Conservation (phyloP, 2,797 vertebrate species). For the Arremon brunneinucha region DNA sequence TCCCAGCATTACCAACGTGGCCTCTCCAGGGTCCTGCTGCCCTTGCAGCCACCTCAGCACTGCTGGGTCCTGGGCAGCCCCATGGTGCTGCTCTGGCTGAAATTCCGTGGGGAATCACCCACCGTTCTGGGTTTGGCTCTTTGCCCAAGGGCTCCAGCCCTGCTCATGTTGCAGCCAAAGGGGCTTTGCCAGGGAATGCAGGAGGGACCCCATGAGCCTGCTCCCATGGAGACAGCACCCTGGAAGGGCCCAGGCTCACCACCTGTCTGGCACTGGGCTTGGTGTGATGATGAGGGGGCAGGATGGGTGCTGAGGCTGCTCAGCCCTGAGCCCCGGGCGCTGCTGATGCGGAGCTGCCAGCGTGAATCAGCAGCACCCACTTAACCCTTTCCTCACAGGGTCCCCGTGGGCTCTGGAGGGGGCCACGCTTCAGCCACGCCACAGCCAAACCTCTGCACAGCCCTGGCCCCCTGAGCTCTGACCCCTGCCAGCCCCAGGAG, state of each 20-base stretch:
- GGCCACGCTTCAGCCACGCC: fast-evolving
- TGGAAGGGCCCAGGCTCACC: neutral
- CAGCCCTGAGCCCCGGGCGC: neutral
- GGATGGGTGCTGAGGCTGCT: neutral
- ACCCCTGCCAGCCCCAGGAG: fast-evolving
- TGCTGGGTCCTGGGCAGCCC: neutral
- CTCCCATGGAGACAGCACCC: neutral
- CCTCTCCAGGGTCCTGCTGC: neutral
- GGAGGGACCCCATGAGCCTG: neutral
- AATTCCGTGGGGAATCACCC: neutral
- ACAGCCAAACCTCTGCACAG: neutral
- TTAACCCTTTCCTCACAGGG: neutral
- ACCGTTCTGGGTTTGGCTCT: fast-evolving
- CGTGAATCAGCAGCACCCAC: conserved; percentile 47
- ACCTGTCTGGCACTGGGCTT: neutral
- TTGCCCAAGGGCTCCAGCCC: neutral
- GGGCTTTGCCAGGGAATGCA: neutral
- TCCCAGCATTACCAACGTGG: fast-evolving
- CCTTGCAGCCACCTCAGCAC: neutral
- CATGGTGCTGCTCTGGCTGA: neutral
- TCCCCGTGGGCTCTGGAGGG: neutral
- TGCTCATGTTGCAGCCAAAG: neutral
- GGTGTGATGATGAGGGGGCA: neutral
- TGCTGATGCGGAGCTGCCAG: neutral
- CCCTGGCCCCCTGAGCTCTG: neutral